Base-by-base conservation (phyloP, 2,113 vertebrate species). In the Poeciliopsis retropinna region DNA sequence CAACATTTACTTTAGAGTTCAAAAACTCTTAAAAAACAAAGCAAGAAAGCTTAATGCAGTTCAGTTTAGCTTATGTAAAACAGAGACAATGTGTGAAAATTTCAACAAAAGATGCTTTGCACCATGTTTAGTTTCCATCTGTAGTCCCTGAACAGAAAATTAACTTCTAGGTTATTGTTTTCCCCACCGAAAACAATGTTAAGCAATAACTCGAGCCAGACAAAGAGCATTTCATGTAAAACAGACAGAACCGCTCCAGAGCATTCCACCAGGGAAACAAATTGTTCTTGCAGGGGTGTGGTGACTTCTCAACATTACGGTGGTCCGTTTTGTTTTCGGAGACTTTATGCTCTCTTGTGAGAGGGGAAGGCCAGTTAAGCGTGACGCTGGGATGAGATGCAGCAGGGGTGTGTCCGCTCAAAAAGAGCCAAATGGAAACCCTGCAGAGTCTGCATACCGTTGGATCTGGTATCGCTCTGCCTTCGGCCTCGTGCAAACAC, bases 381-480 rank as follows among this genome's bases (percentile, higher is more conserved):
- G 47, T 0, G 47, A 71, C 67, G 75, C 69, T 70, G 69, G 61
- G 83, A 69, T 15, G 12, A 60, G 69, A 73, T 14, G 1, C 78
- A 73, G 72, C 70, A 44, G 73, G 79, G 69, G 81, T n/a, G 85
- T 37, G 34, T 34, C 78, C 87, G 76, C 60, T 84, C 71, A 14
- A n/a, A 1, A 44, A 78, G 80, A 79, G 64, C 60, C 70, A 60
- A 77, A 82, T 64, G 8, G 13, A 85, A 81, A 69, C 78, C 82
- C 78, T 85, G 75, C 71, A 77, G 76, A 82, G 81, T 31, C 76
- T 47, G 60, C 85, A 90, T 92, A 75, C 85, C 82, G 27, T 1
- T 15, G 85, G 86, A 82, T 87, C 82, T 57, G 14, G 74, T 85
- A 28, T 90, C 88, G 82, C 25, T 71, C 78, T 79, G 72, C 69